These are phyloP conservation scores for Herpailurus yagouaroundi DNA, from an alignment of 2,113 vertebrate species.

Conservation along the genomic window DNA sequence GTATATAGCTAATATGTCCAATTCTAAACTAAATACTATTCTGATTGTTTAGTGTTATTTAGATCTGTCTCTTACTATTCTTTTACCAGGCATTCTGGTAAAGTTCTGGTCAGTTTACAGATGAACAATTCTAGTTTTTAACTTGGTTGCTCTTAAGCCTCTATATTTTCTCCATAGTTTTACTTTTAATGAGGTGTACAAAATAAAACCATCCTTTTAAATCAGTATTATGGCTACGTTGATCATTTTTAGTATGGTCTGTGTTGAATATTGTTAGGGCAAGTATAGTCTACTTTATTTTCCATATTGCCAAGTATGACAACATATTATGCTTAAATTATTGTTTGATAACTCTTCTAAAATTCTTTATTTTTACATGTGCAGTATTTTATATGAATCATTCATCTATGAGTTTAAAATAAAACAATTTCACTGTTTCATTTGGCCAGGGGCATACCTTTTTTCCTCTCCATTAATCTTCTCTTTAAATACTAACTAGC, in stretches of 20 bases:
- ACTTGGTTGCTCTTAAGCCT: neutral
- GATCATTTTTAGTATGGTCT: neutral
- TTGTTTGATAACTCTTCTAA: constrained; percentile 26
- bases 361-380: neutral
- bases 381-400: neutral
- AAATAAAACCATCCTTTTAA: neutral
- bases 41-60: neutral
- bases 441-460: neutral
- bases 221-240: neutral
- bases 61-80: neutral
- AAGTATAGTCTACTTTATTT: neutral
- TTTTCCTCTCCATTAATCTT: neutral
- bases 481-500: constrained; percentile 35
- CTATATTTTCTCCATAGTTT: neutral
- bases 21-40: neutral
- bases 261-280: neutral
- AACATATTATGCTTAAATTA: neutral
- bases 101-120: neutral
- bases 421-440: constrained; percentile 37
- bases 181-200: neutral
- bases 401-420: constrained; percentile 34
- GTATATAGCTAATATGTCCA: neutral
- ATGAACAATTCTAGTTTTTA: neutral
- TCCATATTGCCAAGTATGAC: neutral
- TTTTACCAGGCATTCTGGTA: neutral